Evolutionary conservation across 1,140 invertebrate species (phyloP).

Genomic region (Bactericera cockerelli): DNA sequence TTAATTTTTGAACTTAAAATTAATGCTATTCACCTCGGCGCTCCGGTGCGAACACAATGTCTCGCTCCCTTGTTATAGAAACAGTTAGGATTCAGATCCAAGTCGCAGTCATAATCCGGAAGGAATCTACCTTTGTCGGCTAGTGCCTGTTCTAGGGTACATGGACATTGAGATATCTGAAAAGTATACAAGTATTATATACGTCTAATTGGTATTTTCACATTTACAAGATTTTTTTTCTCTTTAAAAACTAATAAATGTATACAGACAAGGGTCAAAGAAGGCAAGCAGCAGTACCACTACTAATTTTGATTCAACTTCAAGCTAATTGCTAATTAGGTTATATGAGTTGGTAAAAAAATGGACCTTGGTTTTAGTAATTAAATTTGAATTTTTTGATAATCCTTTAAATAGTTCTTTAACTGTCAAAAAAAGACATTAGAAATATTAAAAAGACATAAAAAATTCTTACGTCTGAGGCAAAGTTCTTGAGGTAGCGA

Average conservation of each 20-base stretch:
- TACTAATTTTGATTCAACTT: too few species aligned
- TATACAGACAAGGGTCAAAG: too few species aligned
- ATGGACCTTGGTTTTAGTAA: too few species aligned
- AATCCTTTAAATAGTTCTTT: too few species aligned
- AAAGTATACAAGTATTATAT: not conserved
- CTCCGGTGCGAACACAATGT: conserved; percentile 82
- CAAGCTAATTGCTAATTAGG: too few species aligned
- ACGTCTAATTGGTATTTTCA: not conserved
- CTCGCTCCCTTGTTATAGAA: conserved; percentile 72
- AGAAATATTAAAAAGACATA: too few species aligned
- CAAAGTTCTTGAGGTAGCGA: conserved; percentile 74
- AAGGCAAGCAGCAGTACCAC: too few species aligned
- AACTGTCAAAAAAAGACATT: too few species aligned
- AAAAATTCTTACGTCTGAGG: conserved; percentile 43
- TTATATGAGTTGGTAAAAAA: too few species aligned
- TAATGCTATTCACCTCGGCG: conserved; percentile 85
- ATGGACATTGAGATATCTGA: conserved; percentile 61
- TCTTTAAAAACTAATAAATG: too few species aligned
- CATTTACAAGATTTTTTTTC: not conserved
- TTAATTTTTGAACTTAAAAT: too few species aligned
- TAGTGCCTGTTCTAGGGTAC: conserved; percentile 75
- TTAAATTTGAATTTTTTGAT: too few species aligned
- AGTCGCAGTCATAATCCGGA: conserved; percentile 82
- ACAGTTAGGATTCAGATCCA: conserved; percentile 77
- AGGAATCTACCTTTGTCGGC: conserved; percentile 82